Evolutionary conservation across 2,797 vertebrate genomes (phyloP).

Genomic region (Distichodus sexfasciatus): DNA sequence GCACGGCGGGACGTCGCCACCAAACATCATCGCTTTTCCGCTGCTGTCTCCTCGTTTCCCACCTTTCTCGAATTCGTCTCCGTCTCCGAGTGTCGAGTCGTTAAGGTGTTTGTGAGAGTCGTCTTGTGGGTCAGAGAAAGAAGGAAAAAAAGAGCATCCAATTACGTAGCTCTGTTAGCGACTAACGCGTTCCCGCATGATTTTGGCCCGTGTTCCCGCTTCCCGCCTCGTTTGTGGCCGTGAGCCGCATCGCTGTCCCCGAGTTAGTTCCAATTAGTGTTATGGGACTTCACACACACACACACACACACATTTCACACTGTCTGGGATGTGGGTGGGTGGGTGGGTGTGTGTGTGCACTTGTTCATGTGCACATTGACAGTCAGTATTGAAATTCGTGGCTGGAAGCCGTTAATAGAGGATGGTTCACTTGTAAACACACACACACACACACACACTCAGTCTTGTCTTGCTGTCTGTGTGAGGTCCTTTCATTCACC

Average conservation of each 20-base stretch:
- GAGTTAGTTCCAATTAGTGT: background rate
- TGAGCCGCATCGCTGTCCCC: background rate
- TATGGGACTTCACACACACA: too few species aligned
- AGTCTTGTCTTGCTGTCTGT: too few species aligned
- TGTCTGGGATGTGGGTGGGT: background rate
- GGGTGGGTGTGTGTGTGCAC: background rate
- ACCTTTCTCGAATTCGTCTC: background rate
- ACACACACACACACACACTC: too few species aligned
- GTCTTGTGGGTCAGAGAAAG: background rate
- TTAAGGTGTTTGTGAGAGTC: too few species aligned
- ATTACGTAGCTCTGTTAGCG: conserved; percentile 71
- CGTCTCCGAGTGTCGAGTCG: too few species aligned
- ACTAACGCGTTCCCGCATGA: conserved; percentile 67
- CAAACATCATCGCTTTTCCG: background rate
- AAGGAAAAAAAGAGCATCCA: conserved; percentile 40
- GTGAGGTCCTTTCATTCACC: too few species aligned
- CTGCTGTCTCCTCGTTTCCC: background rate
- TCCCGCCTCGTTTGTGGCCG: conserved; percentile 1
- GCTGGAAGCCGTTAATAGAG: conserved; percentile 7
- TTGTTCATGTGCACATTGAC: background rate
- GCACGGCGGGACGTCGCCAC: too few species aligned
- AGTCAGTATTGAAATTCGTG: conserved; percentile 26
- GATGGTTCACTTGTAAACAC: background rate
- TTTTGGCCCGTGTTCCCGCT: conserved; percentile 43
- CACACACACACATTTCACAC: background rate